These are phyloP conservation scores for Diaphora mendica DNA, from an alignment of 2,888 invertebrate genomes.

Conservation along the genomic window DNA sequence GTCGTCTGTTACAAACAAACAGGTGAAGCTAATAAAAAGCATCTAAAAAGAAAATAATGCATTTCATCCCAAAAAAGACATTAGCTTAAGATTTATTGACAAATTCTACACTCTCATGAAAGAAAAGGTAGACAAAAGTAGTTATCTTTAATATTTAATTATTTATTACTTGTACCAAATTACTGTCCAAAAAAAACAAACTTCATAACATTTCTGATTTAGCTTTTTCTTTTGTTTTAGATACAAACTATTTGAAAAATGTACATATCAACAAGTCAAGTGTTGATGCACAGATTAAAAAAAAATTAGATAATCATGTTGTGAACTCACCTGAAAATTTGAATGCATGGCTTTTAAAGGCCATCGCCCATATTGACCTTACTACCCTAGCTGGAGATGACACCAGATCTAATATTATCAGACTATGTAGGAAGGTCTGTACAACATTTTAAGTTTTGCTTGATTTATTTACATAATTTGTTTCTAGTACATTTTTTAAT, in stretches of 20 bases:
- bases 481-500: too few relatives aligned
- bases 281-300: constrained; percentile 70
- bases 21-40: too few relatives aligned
- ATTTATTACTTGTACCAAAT: neutral
- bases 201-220: neutral
- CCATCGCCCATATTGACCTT: constrained; percentile 95
- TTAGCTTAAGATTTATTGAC: neutral
- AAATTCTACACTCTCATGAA: neutral
- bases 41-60: too few relatives aligned
- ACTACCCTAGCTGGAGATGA: constrained; percentile 96
- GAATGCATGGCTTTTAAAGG: constrained; percentile 92
- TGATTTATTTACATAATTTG: neutral
- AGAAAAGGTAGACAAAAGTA: neutral
- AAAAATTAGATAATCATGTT: constrained; percentile 60
- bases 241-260: constrained; percentile 57
- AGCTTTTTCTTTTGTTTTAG: constrained; percentile 50
- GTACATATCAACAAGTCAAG: constrained; percentile 67
- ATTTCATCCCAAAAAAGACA: neutral
- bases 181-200: too few relatives aligned
- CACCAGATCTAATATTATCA: constrained; percentile 90
- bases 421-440: constrained; percentile 92
- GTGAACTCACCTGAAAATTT: constrained; percentile 83
- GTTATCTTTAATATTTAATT: neutral
- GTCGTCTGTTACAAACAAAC: too few relatives aligned
- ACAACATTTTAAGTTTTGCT: neutral